phyloP scores from a whole-genome alignment of 2,113 vertebrate species.

The Tetrax tetrax region DNA sequence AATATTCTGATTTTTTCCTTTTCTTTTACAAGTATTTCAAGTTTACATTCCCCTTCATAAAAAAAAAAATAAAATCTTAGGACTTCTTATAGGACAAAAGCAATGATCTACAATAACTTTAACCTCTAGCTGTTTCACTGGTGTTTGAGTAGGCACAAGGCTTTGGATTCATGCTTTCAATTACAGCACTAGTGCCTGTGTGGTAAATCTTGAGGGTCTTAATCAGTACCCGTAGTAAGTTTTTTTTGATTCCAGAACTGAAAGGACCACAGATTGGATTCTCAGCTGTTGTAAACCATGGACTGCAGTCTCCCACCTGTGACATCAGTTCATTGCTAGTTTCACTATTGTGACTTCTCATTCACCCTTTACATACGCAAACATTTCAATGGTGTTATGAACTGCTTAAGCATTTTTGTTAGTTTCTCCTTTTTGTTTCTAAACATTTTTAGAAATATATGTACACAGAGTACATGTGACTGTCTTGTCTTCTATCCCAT shows the following conservation, averaged over 20 bases:
- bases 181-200: neutral
- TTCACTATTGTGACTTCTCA: neutral
- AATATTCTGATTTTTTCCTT: neutral
- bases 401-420: neutral
- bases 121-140: neutral
- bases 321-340: neutral
- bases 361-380: neutral
- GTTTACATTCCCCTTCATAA: neutral
- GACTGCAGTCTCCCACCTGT: neutral
- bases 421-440: conserved; percentile 36
- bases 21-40: neutral
- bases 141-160: neutral
- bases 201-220: neutral
- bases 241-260: neutral
- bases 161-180: neutral
- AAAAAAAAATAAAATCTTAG: neutral
- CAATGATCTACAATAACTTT: neutral
- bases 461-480: neutral
- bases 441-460: conserved; percentile 44
- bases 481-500: neutral
- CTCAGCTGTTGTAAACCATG: neutral
- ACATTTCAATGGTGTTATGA: neutral
- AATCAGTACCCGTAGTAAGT: fast-evolving
- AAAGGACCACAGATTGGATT: neutral
- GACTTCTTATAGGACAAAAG: neutral